Evolutionary conservation across 1,140 invertebrate genomes (phyloP), one percentile per base, ranked within the genome.

Genomic region (Dufourea novaeangliae): DNA sequence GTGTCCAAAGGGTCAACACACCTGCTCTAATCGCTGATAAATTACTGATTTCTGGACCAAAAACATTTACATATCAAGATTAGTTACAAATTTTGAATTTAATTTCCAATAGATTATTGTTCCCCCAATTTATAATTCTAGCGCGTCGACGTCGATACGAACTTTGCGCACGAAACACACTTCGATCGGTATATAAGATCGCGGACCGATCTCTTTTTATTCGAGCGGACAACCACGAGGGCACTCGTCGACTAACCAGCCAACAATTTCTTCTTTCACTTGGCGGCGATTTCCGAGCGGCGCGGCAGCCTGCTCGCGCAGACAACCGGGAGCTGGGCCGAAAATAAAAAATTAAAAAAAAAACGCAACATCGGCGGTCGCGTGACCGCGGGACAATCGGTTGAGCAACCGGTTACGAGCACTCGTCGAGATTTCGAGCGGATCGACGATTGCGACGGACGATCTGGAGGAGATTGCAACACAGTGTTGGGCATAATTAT

Each of bases 191-290:
- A 5, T 14, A 12, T 17, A 2, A 44, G n/a, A n/a, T n/a, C n/a
- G n/a, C 41, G 11, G 17, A 50, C 12, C 27, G 14, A 3, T 27
- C 3, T 56, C 25, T 50, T 50, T 50, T 20, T 50, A 22, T 25
- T 22, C 34, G 3, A 6, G 14, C 2, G n/a, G 10, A 52, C 27
- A 12, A 56, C 10, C 25, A 32, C 14, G 12, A 52, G 27, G 6
- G 20, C 56, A n/a, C 56, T 27, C 27, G 52, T 56, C 29, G 32
- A 59, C 57, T 34, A 69, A 27, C 50, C 20, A 68, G 46, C n/a
- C 44, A 46, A 54, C 34, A 54, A 70, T 56, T 29, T 29, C 37
- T 39, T 44, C 50, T 50, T 66, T 70, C 50, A 27, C 68, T 27
- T 37, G 25, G n/a, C 68, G 22, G n/a, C n/a, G 37, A 12, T 14